Percentiles rank a stretch among this genome's conserved stretches.
Evolutionary conservation across 2,797 vertebrate genomes (phyloP).

Genomic region (Myotis pilosus): DNA sequence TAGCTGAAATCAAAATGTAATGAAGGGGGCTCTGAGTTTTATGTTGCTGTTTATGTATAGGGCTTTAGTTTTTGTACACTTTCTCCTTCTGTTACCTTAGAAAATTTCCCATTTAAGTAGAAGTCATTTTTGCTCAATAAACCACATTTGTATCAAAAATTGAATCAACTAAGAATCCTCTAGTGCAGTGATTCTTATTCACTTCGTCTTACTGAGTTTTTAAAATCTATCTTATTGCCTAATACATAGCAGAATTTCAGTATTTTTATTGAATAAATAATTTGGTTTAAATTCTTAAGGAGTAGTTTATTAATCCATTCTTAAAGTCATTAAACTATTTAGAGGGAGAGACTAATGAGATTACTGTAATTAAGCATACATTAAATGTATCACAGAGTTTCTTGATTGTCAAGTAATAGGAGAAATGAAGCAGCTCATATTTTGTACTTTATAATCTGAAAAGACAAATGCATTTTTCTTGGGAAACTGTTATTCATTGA

Average conservation of each 20-base stretch:
- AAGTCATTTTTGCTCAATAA: neutral
- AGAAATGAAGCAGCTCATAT: neutral
- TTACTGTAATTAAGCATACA: neutral
- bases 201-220: neutral
- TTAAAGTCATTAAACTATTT: constrained; percentile 24
- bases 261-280: constrained; percentile 20
- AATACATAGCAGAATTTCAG: neutral
- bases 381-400: neutral
- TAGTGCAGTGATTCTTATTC: neutral
- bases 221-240: neutral
- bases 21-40: neutral
- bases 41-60: neutral
- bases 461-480: constrained; percentile 10
- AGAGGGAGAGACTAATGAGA: neutral
- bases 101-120: neutral
- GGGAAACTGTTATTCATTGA: neutral
- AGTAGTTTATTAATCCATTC: neutral
- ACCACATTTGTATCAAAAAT: neutral
- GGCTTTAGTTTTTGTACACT: neutral
- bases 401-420: constrained; percentile 25
- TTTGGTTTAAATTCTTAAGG: neutral
- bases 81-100: neutral
- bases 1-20: neutral
- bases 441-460: neutral
- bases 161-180: neutral